These are phyloP conservation scores for Platerodrilus igneus DNA, from an alignment of 2,888 invertebrate species.

Conservation along the genomic window DNA sequence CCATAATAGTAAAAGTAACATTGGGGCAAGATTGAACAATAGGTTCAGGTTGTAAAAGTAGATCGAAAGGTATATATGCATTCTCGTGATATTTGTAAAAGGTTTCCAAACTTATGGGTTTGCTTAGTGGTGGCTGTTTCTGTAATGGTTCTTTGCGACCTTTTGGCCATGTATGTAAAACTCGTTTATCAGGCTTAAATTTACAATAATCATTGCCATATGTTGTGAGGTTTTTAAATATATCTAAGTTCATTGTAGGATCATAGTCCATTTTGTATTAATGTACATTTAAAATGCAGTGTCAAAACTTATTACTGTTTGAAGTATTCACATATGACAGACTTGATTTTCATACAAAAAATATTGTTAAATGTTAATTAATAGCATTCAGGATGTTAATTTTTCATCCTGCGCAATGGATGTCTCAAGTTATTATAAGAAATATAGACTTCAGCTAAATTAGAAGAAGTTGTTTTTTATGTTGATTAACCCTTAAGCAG, in stretches of 20 bases:
- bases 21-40: conserved; percentile 37
- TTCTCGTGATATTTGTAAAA: conserved; percentile 33
- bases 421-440: too few species aligned
- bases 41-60: conserved; percentile 38
- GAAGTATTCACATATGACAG: too few species aligned
- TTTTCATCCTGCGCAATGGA: too few species aligned
- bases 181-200: conserved; percentile 21
- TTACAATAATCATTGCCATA: conserved; percentile 37
- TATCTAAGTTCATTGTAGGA: conserved; percentile 33
- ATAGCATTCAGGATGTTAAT: too few species aligned
- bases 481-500: too few species aligned
- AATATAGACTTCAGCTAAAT: too few species aligned
- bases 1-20: conserved; percentile 13
- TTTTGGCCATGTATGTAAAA: conserved; percentile 22
- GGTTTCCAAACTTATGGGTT: conserved; percentile 36
- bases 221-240: conserved; percentile 35
- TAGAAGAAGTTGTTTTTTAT: too few species aligned
- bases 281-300: too few species aligned
- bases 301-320: too few species aligned
- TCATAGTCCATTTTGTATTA: conserved; percentile 32
- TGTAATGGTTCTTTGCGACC: conserved; percentile 24
- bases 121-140: conserved; percentile 23
- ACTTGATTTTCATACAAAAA: too few species aligned
- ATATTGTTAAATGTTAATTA: too few species aligned
- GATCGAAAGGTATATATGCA: conserved; percentile 39